Percentiles rank a stretch among this genome's conserved stretches.
These are phyloP conservation scores for Lamellibrachia luymesi DNA, from an alignment of 1,140 invertebrate species.

Conservation along the genomic window DNA sequence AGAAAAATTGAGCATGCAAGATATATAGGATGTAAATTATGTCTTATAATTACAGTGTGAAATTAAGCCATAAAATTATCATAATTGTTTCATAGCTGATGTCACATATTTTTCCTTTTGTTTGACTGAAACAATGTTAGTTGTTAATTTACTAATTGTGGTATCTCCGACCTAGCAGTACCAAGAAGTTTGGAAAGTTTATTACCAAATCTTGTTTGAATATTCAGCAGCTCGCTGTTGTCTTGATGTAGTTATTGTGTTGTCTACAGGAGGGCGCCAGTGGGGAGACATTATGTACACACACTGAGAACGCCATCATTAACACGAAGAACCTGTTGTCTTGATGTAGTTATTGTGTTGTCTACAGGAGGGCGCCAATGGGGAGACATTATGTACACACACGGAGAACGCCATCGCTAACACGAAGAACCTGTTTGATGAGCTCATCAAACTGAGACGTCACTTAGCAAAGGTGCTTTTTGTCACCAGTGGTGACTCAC, in stretches of 20 bases:
- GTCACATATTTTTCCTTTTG: not conserved
- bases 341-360: not conserved
- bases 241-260: not conserved
- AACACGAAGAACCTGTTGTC: not conserved
- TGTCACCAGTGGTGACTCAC: not conserved
- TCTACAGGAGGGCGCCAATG: not conserved
- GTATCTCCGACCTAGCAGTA: not conserved
- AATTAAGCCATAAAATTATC: too few species aligned
- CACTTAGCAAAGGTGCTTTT: not conserved
- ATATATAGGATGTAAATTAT: not conserved
- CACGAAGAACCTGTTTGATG: not conserved
- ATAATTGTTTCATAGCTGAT: not conserved
- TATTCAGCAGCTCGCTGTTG: not conserved
- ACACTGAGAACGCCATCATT: constrained; percentile 1
- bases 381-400: not conserved
- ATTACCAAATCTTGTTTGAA: not conserved
- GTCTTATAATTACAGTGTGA: not conserved
- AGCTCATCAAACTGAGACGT: not conserved
- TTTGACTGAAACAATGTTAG: not conserved
- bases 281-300: not conserved
- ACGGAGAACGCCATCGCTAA: constrained; percentile 12
- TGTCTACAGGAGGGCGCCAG: not conserved
- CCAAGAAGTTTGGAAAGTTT: too few species aligned
- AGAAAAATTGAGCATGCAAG: not conserved
- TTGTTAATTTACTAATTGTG: not conserved